Percentiles rank a stretch among this genome's conserved stretches.
These are phyloP conservation scores for Alexandromys fortis DNA, from an alignment of 2,113 vertebrate genomes.

Conservation along the genomic window DNA sequence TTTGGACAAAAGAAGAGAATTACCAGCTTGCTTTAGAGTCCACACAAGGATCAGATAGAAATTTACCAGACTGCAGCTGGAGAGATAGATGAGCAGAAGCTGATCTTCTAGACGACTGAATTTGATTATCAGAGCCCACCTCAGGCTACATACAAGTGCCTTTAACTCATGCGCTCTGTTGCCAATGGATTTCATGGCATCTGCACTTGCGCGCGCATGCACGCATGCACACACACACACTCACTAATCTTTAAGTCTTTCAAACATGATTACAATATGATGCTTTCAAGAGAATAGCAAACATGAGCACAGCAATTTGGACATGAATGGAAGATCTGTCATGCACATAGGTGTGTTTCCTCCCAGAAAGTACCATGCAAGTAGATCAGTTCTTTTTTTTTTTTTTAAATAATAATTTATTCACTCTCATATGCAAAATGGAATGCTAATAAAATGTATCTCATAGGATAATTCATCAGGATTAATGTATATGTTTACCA, in stretches of 20 bases:
- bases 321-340: neutral
- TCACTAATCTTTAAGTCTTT: conserved; percentile 14
- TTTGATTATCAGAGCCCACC: neutral
- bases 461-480: neutral
- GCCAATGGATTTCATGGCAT: neutral
- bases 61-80: neutral
- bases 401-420: neutral
- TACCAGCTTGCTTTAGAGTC: neutral
- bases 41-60: neutral
- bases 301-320: neutral
- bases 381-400: no score
- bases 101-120: neutral
- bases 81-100: no score
- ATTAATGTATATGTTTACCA: neutral
- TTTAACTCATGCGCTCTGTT: neutral
- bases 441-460: neutral
- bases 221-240: neutral
- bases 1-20: neutral
- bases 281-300: neutral
- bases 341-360: neutral
- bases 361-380: neutral
- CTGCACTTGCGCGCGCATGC: rapidly evolving
- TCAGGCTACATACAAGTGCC: neutral
- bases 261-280: neutral
- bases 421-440: conserved; percentile 29